Evolutionary conservation across 2,113 vertebrate genomes (phyloP), one percentile per base, ranked within the genome.

Genomic region (Neogale vison): DNA sequence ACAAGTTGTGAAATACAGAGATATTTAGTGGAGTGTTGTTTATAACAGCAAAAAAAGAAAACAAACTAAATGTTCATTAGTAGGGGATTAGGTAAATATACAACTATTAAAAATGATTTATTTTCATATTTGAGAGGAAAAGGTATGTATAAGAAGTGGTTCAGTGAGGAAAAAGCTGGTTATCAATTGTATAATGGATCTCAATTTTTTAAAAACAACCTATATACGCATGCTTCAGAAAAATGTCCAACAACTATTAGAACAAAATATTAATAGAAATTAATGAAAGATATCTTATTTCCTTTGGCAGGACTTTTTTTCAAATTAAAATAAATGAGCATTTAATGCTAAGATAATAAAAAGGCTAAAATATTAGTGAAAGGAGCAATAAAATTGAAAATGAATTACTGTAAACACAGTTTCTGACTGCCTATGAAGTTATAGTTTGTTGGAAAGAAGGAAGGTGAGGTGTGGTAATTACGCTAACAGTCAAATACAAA

Each of bases 321-420:
- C 21, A 79, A 93, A 83, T 65, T 82, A 91, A 52, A 93, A 59
- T 47, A 90, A 72, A 80, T 86, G 26, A 76, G 67, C n/a, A 81
- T 59, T 31, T 87, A 90, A 76, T 95, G 36, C 26, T 57, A 81
- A 57, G 26, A 71, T 63, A 81, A 61, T 52, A 82, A 42, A 18
- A 79, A 79, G 6, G 31, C 31, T 87, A 79, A 94, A 96, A 84
- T 23, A 88, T 55, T 20, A 88, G 17, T 3, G 29, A 76, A 63
- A 74, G 24, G 5, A 55, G 13, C 7, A 79, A 83, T 71, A 95
- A 79, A 83, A 11, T 88, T 81, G 74, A 69, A 97, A 95, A 63
- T 81, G 47, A 74, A 71, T 77, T 86, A 74, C 3, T 52, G 23
- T 85, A 77, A 57, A 89, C 21, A 71, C 13, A 47, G 45, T 45